Evolutionary conservation across 2,797 vertebrate genomes (phyloP).

Genomic region (Danio albolineatus): DNA sequence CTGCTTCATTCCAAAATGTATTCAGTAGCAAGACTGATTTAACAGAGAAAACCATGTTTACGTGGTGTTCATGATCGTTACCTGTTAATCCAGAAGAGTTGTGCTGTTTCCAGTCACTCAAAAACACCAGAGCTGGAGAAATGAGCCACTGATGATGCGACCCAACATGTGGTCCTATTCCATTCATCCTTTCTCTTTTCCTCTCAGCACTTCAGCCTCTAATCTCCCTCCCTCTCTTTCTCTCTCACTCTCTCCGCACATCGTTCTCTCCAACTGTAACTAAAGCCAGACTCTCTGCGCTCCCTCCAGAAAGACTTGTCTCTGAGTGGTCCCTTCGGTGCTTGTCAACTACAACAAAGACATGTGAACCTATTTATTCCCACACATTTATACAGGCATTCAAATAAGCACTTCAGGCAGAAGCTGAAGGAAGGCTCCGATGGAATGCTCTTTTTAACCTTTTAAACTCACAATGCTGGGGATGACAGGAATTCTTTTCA

Average conservation of each 20-base stretch:
- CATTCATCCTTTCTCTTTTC: conserved; percentile 36
- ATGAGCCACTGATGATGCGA: conserved; percentile 8
- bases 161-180: conserved; percentile 36
- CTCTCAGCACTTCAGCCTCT: conserved; percentile 19
- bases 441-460: conserved; percentile 1
- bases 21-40: neutral
- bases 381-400: conserved; percentile 7
- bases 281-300: conserved; percentile 56
- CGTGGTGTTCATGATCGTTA: conserved; percentile 20
- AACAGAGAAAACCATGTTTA: neutral
- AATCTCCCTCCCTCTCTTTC: conserved; percentile 23
- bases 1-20: conserved; percentile 3
- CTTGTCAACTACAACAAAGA: conserved; percentile 43
- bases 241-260: conserved; percentile 18
- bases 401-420: neutral
- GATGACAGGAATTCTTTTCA: neutral
- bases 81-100: conserved; percentile 17
- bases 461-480: neutral
- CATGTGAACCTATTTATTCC: conserved; percentile 30
- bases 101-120: neutral
- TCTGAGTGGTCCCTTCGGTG: conserved; percentile 34
- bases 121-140: conserved; percentile 12
- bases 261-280: conserved; percentile 45
- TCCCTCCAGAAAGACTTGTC: conserved; percentile 50
- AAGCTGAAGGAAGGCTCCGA: conserved; percentile 13